phyloP scores from a whole-genome alignment of 1,140 invertebrate species.

The Drosophila parabipectinata region DNA sequence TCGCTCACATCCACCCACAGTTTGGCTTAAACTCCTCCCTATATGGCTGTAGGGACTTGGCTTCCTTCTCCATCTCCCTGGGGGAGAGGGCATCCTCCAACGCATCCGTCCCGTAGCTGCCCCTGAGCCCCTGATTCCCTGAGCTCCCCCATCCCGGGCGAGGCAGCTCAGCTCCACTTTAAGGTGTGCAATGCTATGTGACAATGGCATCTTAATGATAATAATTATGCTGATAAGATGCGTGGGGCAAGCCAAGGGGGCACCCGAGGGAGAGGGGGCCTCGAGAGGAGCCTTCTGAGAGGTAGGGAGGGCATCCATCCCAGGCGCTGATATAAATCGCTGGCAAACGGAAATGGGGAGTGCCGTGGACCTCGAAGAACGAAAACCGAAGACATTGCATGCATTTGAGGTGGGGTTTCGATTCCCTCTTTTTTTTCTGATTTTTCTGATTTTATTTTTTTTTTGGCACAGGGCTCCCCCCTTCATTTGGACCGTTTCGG shows the following conservation, averaged over 20 bases:
- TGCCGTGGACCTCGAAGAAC: constrained; percentile 43
- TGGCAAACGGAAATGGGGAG: constrained; percentile 78
- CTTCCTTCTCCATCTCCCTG: background rate
- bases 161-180: constrained; percentile 31
- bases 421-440: background rate
- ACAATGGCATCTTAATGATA: constrained; percentile 75
- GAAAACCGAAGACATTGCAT: constrained; percentile 25
- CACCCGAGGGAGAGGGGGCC: background rate
- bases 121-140: background rate
- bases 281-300: background rate
- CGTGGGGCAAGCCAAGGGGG: constrained; percentile 16
- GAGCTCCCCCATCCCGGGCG: background rate
- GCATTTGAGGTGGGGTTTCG: constrained; percentile 60
- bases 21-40: background rate
- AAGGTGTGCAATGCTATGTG: constrained; percentile 67
- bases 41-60: background rate
- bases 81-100: constrained; percentile 3
- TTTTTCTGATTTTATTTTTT: background rate
- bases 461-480: constrained; percentile 2
- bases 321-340: constrained; percentile 72
- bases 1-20: background rate
- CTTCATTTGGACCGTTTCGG: constrained; percentile 9
- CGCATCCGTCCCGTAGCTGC: constrained; percentile 9
- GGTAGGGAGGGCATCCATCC: constrained; percentile 27
- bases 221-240: constrained; percentile 71